A percentile compares a stretch with the other conserved stretches of the same genome.
These are phyloP conservation scores for Congeria kusceri DNA, from an alignment of 2,888 invertebrate genomes.

Conservation along the genomic window DNA sequence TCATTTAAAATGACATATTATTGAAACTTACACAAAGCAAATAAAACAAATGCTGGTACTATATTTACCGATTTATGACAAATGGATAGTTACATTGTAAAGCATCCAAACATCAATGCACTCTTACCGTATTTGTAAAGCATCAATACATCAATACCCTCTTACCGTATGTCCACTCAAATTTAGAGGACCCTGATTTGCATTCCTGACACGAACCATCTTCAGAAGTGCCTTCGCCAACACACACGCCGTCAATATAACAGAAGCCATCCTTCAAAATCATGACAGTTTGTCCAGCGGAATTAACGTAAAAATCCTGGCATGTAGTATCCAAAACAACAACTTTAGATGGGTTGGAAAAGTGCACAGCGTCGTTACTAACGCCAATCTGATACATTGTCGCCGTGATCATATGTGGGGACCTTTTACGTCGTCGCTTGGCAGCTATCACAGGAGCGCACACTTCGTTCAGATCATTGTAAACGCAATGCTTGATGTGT, in stretches of 20 bases:
- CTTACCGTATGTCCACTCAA: slow-evolving; percentile 6
- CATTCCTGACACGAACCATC: background rate
- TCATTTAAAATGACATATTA: too few relatives aligned
- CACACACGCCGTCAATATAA: slow-evolving; percentile 29
- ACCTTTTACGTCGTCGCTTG: background rate
- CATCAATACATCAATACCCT: too few relatives aligned
- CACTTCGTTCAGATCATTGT: slow-evolving; percentile 1
- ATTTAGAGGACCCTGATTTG: background rate
- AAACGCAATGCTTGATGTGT: background rate
- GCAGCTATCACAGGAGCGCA: background rate
- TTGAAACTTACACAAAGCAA: too few relatives aligned
- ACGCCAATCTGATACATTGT: background rate
- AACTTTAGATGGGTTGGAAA: background rate
- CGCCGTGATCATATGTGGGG: background rate
- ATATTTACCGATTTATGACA: too few relatives aligned
- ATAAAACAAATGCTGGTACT: too few relatives aligned
- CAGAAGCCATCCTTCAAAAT: slow-evolving; percentile 27
- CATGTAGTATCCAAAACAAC: background rate
- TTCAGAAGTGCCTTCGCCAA: background rate
- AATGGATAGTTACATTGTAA: too few relatives aligned
- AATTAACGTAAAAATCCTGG: background rate
- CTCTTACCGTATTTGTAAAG: too few relatives aligned
- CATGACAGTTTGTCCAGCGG: slow-evolving; percentile 5
- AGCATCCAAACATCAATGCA: too few relatives aligned
- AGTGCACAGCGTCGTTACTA: background rate